Conservation (phyloP, 1,140 invertebrate genomes). For the Hylaeus volcanicus region DNA sequence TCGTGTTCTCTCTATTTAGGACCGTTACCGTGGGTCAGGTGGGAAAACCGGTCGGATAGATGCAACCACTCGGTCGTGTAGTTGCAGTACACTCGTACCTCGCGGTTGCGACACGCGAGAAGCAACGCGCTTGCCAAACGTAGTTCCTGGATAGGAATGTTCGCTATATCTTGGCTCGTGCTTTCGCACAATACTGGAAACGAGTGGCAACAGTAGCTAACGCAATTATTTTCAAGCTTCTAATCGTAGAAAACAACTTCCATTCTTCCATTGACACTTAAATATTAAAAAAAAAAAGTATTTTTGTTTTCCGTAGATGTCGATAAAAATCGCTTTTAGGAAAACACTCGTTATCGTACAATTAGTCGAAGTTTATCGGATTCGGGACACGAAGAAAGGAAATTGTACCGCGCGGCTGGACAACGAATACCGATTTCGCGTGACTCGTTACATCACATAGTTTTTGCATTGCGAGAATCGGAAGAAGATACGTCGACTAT, state of each 20-base stretch:
- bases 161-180: background rate
- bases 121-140: slow-evolving; percentile 24
- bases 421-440: slow-evolving; percentile 25
- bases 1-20: slow-evolving; percentile 50
- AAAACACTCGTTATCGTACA: background rate
- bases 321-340: background rate
- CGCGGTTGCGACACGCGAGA: slow-evolving; percentile 39
- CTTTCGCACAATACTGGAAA: background rate
- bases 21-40: slow-evolving; percentile 71
- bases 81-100: slow-evolving; percentile 29
- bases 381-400: slow-evolving; percentile 29
- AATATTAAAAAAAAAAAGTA: no score
- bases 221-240: background rate
- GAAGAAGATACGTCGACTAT: slow-evolving; percentile 40
- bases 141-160: slow-evolving; percentile 33
- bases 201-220: background rate
- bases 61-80: slow-evolving; percentile 1
- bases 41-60: slow-evolving; percentile 71
- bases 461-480: background rate
- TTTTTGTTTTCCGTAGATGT: no score
- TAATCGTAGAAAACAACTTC: no score
- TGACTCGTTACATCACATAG: slow-evolving; percentile 1
- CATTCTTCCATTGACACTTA: no score
- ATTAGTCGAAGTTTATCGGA: slow-evolving; percentile 32
- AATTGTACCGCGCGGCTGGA: slow-evolving; percentile 3